These are phyloP conservation scores for Octomys mimax DNA, from an alignment of 2,797 vertebrate species.

Conservation along the genomic window DNA sequence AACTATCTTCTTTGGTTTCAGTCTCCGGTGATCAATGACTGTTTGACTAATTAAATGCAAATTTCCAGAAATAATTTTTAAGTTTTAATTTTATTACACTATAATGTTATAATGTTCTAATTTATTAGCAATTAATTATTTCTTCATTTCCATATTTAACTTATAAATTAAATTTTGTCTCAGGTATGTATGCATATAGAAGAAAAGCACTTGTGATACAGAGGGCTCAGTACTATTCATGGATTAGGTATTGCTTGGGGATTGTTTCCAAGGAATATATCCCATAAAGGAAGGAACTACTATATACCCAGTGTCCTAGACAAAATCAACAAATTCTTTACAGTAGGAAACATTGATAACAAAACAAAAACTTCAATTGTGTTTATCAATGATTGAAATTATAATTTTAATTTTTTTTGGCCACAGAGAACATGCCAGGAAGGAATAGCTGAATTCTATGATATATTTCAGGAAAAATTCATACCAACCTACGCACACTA, in stretches of 20 bases:
- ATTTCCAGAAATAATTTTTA: neutral
- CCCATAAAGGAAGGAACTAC: neutral
- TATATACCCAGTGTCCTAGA: neutral
- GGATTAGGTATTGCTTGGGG: neutral
- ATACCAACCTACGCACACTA: neutral
- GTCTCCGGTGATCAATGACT: neutral
- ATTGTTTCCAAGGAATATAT: neutral
- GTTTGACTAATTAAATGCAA: neutral
- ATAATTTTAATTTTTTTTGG: neutral
- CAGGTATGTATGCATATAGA: neutral
- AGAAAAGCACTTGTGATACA: neutral
- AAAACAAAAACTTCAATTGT: neutral
- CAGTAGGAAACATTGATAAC: neutral
- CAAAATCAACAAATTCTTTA: neutral
- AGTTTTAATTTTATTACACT: neutral
- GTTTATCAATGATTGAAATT: conserved; percentile 15
- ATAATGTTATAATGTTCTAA: neutral
- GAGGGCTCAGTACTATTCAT: neutral
- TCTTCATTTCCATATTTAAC: neutral
- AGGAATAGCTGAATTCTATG: neutral
- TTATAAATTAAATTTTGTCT: neutral
- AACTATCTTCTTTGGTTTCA: neutral
- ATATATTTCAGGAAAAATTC: neutral
- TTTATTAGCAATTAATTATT: neutral
- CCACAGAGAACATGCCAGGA: neutral